phyloP scores from a whole-genome alignment of 2,888 invertebrate genomes.

The Protophormia terraenovae region DNA sequence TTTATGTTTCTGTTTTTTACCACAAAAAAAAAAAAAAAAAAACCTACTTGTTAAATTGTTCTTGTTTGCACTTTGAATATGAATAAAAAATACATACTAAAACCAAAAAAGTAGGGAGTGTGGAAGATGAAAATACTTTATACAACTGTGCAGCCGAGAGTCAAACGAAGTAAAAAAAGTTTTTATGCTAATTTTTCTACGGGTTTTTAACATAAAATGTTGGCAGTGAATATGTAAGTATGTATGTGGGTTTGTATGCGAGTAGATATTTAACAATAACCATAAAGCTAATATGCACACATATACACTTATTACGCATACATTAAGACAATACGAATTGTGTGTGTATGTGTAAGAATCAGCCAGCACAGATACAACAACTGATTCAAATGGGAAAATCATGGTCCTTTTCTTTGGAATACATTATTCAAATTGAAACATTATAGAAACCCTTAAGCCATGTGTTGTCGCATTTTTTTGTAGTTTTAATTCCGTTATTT shows the following conservation, averaged over 20 bases:
- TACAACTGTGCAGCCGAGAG: background rate
- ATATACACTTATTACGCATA: background rate
- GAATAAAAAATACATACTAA: slow-evolving; percentile 15
- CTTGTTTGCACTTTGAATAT: slow-evolving; percentile 43
- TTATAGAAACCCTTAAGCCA: slow-evolving; percentile 54
- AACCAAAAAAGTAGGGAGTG: background rate
- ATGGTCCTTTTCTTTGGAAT: slow-evolving; percentile 28
- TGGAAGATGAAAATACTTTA: background rate
- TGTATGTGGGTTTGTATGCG: background rate
- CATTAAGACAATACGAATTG: background rate
- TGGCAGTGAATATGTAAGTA: background rate
- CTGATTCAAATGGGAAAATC: slow-evolving; percentile 26
- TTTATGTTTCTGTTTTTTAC: background rate
- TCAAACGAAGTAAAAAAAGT: slow-evolving; percentile 4
- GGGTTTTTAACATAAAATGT: slow-evolving; percentile 31
- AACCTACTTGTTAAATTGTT: slow-evolving; percentile 52
- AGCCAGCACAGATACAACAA: background rate
- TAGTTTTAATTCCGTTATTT: slow-evolving; percentile 40
- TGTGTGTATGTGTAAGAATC: background rate
- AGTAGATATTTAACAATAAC: slow-evolving; percentile 3
- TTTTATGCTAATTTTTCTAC: slow-evolving; percentile 49
- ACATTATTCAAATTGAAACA: slow-evolving; percentile 64
- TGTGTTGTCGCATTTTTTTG: slow-evolving; percentile 58
- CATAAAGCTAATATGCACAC: background rate
- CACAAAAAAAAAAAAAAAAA: background rate